phyloP scores from a whole-genome alignment of 2,113 vertebrate species.

The Rhagologus leucostigma region DNA sequence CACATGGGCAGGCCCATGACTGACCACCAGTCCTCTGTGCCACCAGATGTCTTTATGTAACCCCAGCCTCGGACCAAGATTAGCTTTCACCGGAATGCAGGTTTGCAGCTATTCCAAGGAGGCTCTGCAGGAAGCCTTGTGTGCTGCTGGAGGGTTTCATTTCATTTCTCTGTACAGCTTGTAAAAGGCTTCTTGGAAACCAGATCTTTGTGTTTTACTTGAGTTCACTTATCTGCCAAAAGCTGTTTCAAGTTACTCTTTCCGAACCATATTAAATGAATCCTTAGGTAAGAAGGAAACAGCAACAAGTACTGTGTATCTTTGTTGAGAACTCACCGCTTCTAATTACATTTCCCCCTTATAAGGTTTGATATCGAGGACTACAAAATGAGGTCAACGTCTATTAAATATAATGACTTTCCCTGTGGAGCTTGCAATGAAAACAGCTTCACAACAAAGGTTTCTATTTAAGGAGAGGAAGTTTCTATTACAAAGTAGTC shows the following conservation, averaged over 20 bases:
- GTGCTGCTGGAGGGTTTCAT: background rate
- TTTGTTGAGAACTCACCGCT: background rate
- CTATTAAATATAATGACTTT: constrained; percentile 11
- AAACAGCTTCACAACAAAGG: constrained; percentile 32
- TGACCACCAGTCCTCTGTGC: background rate
- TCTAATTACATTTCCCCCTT: background rate
- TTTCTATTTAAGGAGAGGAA: background rate
- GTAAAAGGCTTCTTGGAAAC: constrained; percentile 39
- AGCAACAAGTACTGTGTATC: background rate
- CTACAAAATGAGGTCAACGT: constrained; percentile 21
- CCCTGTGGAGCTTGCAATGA: background rate
- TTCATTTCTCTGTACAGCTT: background rate
- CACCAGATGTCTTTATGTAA: background rate
- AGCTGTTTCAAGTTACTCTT: constrained; percentile 38
- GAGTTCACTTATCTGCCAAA: background rate
- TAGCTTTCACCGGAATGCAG: background rate
- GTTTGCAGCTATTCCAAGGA: background rate
- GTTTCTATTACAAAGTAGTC: background rate
- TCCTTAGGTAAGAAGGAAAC: background rate
- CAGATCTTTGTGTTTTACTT: background rate
- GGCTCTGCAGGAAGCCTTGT: background rate
- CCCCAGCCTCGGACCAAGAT: background rate
- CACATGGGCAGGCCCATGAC: background rate
- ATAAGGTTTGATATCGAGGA: background rate
- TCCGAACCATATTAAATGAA: background rate